Evolutionary conservation across 2,888 invertebrate species (phyloP), one percentile per base, ranked within the genome.

Genomic region (Cerceris ruficornis): DNA sequence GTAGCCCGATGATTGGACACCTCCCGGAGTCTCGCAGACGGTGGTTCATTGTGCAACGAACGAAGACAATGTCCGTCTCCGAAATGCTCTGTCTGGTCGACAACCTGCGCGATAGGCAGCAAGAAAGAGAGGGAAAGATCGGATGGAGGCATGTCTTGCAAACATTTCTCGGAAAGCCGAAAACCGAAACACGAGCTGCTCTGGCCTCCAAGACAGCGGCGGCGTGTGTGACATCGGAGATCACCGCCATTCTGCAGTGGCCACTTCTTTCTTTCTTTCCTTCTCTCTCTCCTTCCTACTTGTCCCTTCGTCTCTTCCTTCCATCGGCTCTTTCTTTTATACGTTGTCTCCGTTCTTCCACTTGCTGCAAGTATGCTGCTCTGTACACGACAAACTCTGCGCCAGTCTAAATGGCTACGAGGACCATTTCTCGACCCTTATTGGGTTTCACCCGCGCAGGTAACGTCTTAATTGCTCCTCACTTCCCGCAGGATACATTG

Each of bases 201-300:
- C 81, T 67, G 80, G 75, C 74, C 77, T 74, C 66, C 72, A 65
- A 71, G 75, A 80, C 72, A 71, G 77, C 80, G 82, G 83, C 88
- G 87, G 87, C 83, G 78, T 83, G 87, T 90, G 90, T 90, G 90
- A 90, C 88, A 90, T 87, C 87, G 88, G 89, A 90, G 89, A 90
- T 88, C 85, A 80, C 86, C 86, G 87, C 84, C 86, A 84, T 88
- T 87, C 81, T 86, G 77, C 80, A 74, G 79, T 83, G 82, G 81
- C 84, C 82, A 66, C 75, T 79, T 82, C 81, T 77, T 64, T 73
- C 76, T 71, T 73, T 76, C 66, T 69, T 68, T 54, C 64, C 61
- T 69, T 42, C 72, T 50, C 69, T 75, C 57, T 49, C 42, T 49
- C 55, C 54, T 49, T 61, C 42, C 69, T 59, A 74, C 62, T 61